Evolutionary conservation across 2,888 invertebrate species (phyloP), one percentile per base, ranked within the genome.

Genomic region (Ashinkailepas kermadecensis): DNA sequence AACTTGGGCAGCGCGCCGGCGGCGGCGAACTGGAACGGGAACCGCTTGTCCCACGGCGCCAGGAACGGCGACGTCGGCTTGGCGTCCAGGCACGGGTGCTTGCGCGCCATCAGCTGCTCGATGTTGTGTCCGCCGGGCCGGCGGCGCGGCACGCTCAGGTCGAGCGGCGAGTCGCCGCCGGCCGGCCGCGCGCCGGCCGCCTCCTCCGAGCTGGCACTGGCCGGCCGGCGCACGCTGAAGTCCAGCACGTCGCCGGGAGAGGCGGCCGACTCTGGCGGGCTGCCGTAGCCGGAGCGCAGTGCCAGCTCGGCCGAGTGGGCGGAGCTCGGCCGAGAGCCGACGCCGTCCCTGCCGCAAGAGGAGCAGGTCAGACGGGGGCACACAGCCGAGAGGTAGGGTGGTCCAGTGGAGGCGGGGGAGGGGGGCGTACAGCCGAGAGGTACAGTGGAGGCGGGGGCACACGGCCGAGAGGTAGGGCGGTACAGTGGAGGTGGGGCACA

Each of bases 121-220:
- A 74, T 74, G 74, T 74, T 21, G 74, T 74, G 74, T 13, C 11
- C 67, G 11, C 83, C 84, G 39, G 84, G 83, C 39, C 84, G 82
- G 80, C 83, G 83, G 39, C 84, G 82, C 62, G 84, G 83, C 81
- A 84, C 84, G n/a, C 83, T 83, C 58, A 84, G 78, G 62, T 84
- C 84, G 58, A 84, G 80, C 18, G 84, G 84, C 25, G 84, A 84
- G 78, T 84, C 84, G 13, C 74, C 74, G 21, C 74, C 74, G 11
- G 67, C 67, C 67, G 67, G 25, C 56, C 74, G 74, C 74, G 74
- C 74, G 25, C 25, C 11, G 54, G 54, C 25, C 4, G 74, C 21
- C 74, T 74, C 74, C 56, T 74, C 74, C 3, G 74, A 74, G 56
- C 74, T 74, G 74, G 56, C 54, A 15, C 80, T 80, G 65, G 82